A percentile compares a stretch with the other conserved stretches of the same genome.
phyloP scores from a whole-genome alignment of 2,797 vertebrate genomes.

The Thripadectes ignobilis region DNA sequence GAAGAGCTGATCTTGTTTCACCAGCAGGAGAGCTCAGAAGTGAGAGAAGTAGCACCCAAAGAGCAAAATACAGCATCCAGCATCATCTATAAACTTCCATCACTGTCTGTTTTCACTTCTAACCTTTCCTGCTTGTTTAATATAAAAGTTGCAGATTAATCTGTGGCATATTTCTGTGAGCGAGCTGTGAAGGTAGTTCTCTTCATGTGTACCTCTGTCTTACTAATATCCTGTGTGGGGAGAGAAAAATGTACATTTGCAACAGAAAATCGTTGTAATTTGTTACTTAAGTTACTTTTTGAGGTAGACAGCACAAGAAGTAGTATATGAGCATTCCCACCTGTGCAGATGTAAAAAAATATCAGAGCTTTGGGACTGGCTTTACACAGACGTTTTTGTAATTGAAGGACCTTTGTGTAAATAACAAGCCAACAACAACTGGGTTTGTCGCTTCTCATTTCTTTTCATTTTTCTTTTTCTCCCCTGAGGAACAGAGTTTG shows the following conservation, averaged over 20 bases:
- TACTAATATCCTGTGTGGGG: constrained; percentile 33
- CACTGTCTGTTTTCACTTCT: not conserved
- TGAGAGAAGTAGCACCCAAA: constrained; percentile 30
- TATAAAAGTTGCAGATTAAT: not conserved
- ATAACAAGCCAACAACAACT: not conserved
- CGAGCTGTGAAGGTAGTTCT: not conserved
- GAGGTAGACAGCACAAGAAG: not conserved
- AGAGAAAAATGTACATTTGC: not conserved
- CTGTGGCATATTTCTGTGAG: not conserved
- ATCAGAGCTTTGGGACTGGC: not conserved
- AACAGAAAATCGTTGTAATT: constrained; percentile 1
- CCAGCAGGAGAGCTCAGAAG: constrained; percentile 4
- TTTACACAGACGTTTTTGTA: not conserved
- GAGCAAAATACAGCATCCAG: not conserved
- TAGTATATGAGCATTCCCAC: not conserved
- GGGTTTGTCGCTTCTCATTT: not conserved
- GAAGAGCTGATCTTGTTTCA: constrained; percentile 39
- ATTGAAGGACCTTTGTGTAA: not conserved
- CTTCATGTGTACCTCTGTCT: not conserved
- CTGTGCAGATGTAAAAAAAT: not conserved
- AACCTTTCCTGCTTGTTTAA: not conserved
- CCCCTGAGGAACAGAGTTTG: not conserved
- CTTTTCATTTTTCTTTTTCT: not conserved
- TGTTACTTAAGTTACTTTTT: not conserved
- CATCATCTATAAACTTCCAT: not conserved